A percentile compares a stretch with the other conserved stretches of the same genome.
Evolutionary conservation across 2,113 vertebrate genomes (phyloP).

Genomic region (Tympanuchus pallidicinctus): DNA sequence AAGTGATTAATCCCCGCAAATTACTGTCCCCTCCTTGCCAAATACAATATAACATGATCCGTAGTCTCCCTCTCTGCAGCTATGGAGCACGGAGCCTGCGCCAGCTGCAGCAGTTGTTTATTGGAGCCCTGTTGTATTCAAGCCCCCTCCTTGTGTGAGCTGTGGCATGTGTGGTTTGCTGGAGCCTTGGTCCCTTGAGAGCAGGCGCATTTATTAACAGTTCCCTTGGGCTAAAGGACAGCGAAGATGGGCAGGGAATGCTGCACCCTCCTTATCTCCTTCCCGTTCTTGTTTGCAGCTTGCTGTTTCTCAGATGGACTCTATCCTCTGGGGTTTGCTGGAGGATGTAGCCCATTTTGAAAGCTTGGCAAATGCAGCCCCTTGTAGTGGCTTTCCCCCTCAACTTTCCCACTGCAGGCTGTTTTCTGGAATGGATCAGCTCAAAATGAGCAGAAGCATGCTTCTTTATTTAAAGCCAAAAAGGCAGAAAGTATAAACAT

Average conservation of each 20-base stretch:
- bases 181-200: background rate
- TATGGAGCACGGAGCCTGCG: background rate
- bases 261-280: background rate
- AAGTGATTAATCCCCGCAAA: conserved; percentile 17
- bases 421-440: background rate
- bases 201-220: background rate
- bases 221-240: background rate
- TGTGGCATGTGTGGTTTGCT: background rate
- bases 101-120: background rate
- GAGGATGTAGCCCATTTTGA: background rate
- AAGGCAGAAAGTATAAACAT: background rate
- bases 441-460: background rate
- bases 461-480: background rate
- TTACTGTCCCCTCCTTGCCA: background rate
- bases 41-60: background rate
- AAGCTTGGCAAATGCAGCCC: background rate
- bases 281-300: background rate
- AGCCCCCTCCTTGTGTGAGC: background rate
- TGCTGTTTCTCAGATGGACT: background rate
- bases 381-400: background rate
- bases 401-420: background rate
- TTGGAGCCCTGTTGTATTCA: background rate
- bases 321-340: background rate
- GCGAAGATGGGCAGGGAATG: background rate
- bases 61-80: background rate